Conservation (phyloP, 2,888 invertebrate genomes). For the Caenorhabditis virilis region DNA sequence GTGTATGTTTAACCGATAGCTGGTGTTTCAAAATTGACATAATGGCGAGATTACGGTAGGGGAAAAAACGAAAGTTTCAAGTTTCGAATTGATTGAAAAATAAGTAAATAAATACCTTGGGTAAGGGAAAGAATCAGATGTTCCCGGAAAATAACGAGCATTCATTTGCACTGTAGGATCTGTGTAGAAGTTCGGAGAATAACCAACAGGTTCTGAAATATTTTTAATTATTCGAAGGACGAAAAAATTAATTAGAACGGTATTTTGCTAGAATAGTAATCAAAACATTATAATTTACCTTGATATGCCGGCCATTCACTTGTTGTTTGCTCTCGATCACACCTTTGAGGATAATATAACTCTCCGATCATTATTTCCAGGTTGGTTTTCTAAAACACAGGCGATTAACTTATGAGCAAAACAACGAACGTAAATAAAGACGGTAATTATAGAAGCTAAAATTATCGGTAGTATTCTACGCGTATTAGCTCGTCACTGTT, state of each 20-base stretch:
- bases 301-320: slow-evolving; percentile 1
- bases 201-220: background rate
- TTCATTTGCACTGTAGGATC: background rate
- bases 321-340: background rate
- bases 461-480: background rate
- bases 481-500: background rate
- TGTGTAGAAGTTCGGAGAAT: slow-evolving; percentile 1
- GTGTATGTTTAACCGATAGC: background rate
- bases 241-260: too few species aligned
- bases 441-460: background rate
- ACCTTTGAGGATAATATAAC: slow-evolving; percentile 1
- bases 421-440: background rate
- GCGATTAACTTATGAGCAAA: background rate
- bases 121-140: background rate
- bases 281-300: background rate
- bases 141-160: slow-evolving; percentile 2
- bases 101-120: background rate
- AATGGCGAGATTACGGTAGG: too few species aligned
- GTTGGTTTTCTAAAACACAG: background rate
- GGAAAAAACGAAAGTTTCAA: too few species aligned
- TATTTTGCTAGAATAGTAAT: background rate
- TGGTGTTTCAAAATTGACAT: background rate
- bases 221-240: background rate
- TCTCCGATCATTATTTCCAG: background rate
- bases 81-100: background rate